These are phyloP conservation scores for Diadegma fenestrale DNA, from an alignment of 2,888 invertebrate species.

Conservation along the genomic window DNA sequence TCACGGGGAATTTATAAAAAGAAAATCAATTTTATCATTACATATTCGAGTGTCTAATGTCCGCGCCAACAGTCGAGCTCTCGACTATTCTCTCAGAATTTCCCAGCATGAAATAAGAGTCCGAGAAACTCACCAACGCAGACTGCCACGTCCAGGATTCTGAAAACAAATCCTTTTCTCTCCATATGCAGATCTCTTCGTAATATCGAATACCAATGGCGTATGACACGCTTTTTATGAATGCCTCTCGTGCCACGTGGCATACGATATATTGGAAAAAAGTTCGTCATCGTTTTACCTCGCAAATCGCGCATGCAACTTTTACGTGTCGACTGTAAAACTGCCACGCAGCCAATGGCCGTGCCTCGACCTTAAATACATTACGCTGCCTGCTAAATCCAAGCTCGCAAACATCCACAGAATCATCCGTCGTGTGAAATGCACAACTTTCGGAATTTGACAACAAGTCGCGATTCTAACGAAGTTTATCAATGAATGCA, in stretches of 20 bases:
- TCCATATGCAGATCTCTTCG: slow-evolving; percentile 22
- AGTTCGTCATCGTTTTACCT: slow-evolving; percentile 39
- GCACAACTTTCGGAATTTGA: too few species aligned
- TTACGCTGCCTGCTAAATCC: too few species aligned
- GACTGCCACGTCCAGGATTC: slow-evolving; percentile 33
- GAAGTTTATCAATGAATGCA: too few species aligned
- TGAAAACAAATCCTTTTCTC: slow-evolving; percentile 21
- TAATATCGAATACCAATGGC: slow-evolving; percentile 35
- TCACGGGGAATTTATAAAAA: not conserved
- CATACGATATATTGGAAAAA: slow-evolving; percentile 43
- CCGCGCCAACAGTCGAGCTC: not conserved
- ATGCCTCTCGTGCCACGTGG: slow-evolving; percentile 27
- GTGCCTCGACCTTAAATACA: too few species aligned
- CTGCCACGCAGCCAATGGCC: not conserved
- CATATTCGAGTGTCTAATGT: not conserved
- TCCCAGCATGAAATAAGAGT: not conserved
- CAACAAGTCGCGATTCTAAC: too few species aligned
- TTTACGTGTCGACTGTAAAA: not conserved
- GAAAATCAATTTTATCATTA: slow-evolving; percentile 2
- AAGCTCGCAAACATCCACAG: too few species aligned
- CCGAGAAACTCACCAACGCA: not conserved
- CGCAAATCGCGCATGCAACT: slow-evolving; percentile 22
- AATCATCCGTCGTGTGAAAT: too few species aligned
- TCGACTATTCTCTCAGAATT: not conserved
- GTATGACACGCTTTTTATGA: slow-evolving; percentile 36